phyloP scores from a whole-genome alignment of 2,888 invertebrate genomes.

The Apamea sordens region DNA sequence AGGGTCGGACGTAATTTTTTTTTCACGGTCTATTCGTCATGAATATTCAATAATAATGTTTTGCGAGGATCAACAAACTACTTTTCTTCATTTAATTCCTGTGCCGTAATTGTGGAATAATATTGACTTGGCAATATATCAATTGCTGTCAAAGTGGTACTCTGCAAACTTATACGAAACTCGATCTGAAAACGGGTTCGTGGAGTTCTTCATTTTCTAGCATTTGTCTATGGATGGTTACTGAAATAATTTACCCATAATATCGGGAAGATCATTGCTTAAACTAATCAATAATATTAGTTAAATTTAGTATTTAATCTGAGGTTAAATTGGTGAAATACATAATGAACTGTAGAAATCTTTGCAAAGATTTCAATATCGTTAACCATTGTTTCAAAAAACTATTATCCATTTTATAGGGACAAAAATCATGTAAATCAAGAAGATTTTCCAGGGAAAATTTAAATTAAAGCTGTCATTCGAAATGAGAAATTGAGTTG shows the following conservation, averaged over 20 bases:
- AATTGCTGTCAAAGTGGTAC: conserved; percentile 8
- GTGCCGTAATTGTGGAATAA: neutral
- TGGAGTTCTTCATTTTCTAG: neutral
- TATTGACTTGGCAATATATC: conserved; percentile 1
- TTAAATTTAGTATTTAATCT: too few species aligned
- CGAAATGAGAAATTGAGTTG: neutral
- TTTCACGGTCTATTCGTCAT: too few species aligned
- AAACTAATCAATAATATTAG: neutral
- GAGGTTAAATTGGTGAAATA: too few species aligned
- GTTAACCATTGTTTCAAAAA: neutral
- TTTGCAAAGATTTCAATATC: rapidly evolving
- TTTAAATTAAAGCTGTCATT: neutral
- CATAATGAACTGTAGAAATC: neutral
- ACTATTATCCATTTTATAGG: rapidly evolving
- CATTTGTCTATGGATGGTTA: conserved; percentile 29
- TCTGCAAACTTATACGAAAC: neutral
- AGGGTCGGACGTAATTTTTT: neutral
- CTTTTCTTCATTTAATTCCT: neutral
- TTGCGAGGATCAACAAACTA: neutral
- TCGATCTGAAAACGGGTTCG: neutral
- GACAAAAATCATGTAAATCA: neutral
- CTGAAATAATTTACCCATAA: neutral
- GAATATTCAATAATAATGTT: neutral
- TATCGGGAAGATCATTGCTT: neutral
- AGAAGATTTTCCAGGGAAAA: neutral